Evolutionary conservation across 1,140 invertebrate genomes (phyloP), one percentile per base, ranked within the genome.

Genomic region (Caerostris extrusa): DNA sequence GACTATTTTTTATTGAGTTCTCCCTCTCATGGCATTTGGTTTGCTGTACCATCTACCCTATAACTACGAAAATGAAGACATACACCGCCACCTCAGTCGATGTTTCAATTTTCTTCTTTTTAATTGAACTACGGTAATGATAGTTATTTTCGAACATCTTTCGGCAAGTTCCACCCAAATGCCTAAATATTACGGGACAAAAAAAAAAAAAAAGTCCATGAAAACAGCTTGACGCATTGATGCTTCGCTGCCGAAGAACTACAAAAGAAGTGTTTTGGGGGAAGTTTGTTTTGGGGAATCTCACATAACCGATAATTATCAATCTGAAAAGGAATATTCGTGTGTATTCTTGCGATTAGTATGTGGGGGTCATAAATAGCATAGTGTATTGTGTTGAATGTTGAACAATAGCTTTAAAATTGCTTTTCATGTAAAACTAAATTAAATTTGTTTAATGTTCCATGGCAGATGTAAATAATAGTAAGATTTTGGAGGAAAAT

Each of bases 81-180:
- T 34, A 50, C 7, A 8, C 34, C 10, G 71, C 71, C 3, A 53
- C 71, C 71, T 77, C 14, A 50, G 71, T 53, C 50, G 71, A 77
- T 77, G 71, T 77, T 77, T 77, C 71, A 77, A 77, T 77, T 53
- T 77, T 77, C 71, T 10, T 77, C 71, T 77, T 77, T 50, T 77
- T 77, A 77, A 77, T 53, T 77, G 71, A 77, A 77, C 10, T 77
- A 12, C 19, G 53, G 19, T 77, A 77, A 77, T 53, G 53, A 77
- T 12, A 12, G 71, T 77, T 77, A 77, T 77, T 77, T 53, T 8
- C 8, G 3, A 50, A 53, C 71, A 77, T 77, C 71, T 77, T 77
- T 77, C 34, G 34, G 53, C 71, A 12, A 50, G 71, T 12, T 53
- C 71, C 34, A 77, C 71, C 71, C 34, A 77, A 77, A 77, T 34